A percentile compares a stretch with the other conserved stretches of the same genome.
Conservation (phyloP, 2,113 vertebrate species). For the Vidua macroura region DNA sequence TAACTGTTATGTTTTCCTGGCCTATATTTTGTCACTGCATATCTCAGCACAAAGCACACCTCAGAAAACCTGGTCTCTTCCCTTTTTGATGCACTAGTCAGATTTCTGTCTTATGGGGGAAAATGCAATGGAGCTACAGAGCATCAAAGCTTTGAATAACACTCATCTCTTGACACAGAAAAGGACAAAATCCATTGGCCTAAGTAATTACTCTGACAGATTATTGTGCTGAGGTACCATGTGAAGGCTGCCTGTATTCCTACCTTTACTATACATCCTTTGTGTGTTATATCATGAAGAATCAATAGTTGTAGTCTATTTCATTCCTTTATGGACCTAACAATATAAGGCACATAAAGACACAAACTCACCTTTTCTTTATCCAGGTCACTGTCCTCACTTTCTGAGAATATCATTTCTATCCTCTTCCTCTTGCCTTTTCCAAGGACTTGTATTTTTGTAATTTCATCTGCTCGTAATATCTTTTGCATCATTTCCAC, state of each 20-base stretch:
- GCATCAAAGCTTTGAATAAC: neutral
- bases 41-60: neutral
- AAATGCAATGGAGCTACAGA: neutral
- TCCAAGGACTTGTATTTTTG: constrained; percentile 65
- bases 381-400: constrained; percentile 61
- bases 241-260: neutral
- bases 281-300: neutral
- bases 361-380: constrained; percentile 61
- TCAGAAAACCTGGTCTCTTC: neutral
- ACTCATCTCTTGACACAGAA: neutral
- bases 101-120: neutral
- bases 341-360: neutral
- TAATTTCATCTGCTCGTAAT: constrained; percentile 65
- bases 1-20: neutral
- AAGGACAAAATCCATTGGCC: neutral
- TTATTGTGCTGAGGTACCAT: neutral
- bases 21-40: neutral
- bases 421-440: constrained; percentile 76
- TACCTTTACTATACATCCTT: neutral
- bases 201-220: neutral
- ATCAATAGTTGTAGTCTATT: neutral
- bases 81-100: neutral
- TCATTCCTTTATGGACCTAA: neutral
- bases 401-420: constrained; percentile 72
- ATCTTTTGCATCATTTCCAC: constrained; percentile 73